Percentiles rank a stretch among this genome's conserved stretches.
Conservation (phyloP, 2,797 vertebrate species). For the Catamblyrhynchus diadema region DNA sequence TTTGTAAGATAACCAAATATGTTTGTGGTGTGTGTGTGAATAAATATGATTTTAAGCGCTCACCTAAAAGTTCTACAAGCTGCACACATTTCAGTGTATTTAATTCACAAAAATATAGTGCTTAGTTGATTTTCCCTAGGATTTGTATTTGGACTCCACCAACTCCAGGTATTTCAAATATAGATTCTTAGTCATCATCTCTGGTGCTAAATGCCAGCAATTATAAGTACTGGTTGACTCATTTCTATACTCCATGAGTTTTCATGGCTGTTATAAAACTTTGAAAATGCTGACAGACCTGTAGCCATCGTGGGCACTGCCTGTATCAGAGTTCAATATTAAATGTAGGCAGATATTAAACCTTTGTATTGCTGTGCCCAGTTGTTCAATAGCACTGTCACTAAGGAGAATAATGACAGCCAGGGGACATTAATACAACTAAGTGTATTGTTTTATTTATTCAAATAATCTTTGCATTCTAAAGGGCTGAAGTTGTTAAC, state of each 20-base stretch:
- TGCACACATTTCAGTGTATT: background rate
- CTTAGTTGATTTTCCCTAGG: background rate
- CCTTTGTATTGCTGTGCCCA: background rate
- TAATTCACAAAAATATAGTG: background rate
- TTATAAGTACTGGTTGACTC: slow-evolving; percentile 58
- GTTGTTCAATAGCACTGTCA: slow-evolving; percentile 31
- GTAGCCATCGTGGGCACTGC: background rate
- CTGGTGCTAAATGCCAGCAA: slow-evolving; percentile 37
- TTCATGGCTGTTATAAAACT: slow-evolving; percentile 44
- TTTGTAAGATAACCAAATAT: background rate
- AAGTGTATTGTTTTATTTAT: slow-evolving; percentile 22
- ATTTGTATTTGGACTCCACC: slow-evolving; percentile 37
- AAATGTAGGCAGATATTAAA: slow-evolving; percentile 26
- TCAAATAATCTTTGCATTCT: slow-evolving; percentile 18
- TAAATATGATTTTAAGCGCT: background rate
- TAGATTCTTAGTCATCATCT: slow-evolving; percentile 56
- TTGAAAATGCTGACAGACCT: slow-evolving; percentile 44
- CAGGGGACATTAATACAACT: background rate
- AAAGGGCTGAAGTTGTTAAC: background rate
- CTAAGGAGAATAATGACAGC: background rate
- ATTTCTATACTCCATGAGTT: slow-evolving; percentile 22
- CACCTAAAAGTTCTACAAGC: background rate
- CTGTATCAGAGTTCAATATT: background rate
- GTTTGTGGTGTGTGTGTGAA: background rate
- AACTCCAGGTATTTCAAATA: slow-evolving; percentile 47